A percentile compares a stretch with the other conserved stretches of the same genome.
These are phyloP conservation scores for Sprattus sprattus DNA, from an alignment of 2,113 vertebrate genomes.

Conservation along the genomic window DNA sequence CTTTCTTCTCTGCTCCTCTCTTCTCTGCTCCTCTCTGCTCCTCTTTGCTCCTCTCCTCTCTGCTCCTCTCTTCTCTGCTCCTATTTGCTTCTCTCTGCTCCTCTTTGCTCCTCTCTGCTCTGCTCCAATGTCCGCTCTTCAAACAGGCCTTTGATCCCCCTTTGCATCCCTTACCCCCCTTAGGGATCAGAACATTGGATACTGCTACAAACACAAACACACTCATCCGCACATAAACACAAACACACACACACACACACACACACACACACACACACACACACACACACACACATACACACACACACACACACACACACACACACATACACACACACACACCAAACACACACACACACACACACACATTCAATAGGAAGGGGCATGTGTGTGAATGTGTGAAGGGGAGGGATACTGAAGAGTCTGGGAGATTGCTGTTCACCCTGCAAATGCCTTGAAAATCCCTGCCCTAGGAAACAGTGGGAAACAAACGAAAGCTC, in stretches of 20 bases:
- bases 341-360: slow-evolving; percentile 1
- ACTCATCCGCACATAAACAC: slow-evolving; percentile 16
- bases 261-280: background rate
- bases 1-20: no score
- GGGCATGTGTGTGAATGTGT: no score
- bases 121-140: slow-evolving; percentile 47
- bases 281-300: slow-evolving; percentile 25
- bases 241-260: background rate
- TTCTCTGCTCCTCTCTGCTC: no score
- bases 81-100: no score
- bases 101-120: background rate
- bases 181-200: slow-evolving; percentile 46
- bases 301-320: slow-evolving; percentile 29
- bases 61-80: no score
- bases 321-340: slow-evolving; percentile 14
- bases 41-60: no score
- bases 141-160: slow-evolving; percentile 59
- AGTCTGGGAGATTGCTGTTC: background rate
- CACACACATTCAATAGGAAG: background rate
- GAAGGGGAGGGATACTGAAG: no score
- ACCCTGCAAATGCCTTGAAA: background rate
- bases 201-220: slow-evolving; percentile 42
- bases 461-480: background rate
- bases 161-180: slow-evolving; percentile 4
- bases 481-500: background rate